phyloP scores from a whole-genome alignment of 1,140 invertebrate genomes.

The Protaetia brevitarsis region DNA sequence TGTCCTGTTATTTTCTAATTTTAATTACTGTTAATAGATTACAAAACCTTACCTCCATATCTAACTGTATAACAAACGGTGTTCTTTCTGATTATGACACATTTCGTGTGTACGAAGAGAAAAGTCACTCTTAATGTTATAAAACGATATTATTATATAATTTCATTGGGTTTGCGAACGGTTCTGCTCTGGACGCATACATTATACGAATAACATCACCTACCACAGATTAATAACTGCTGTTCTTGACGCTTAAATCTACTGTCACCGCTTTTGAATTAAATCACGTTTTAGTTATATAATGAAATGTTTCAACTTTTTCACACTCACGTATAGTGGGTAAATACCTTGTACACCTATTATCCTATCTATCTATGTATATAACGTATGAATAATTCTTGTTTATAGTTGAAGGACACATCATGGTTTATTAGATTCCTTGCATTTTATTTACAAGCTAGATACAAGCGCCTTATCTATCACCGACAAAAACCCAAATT shows the following conservation, averaged over 20 bases:
- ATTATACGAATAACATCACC: not conserved
- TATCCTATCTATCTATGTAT: too few relatives aligned
- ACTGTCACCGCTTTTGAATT: conserved; percentile 3
- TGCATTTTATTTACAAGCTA: not conserved
- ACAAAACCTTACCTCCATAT: conserved; percentile 13
- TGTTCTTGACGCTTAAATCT: not conserved
- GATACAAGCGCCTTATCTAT: too few relatives aligned
- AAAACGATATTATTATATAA: too few relatives aligned
- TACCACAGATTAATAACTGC: not conserved
- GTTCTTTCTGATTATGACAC: not conserved
- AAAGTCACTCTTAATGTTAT: not conserved
- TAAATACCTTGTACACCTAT: too few relatives aligned
- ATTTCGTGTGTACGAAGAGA: not conserved
- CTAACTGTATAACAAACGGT: not conserved
- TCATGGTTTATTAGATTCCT: not conserved
- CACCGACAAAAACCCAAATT: too few relatives aligned
- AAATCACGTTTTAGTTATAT: conserved; percentile 14
- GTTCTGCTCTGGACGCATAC: not conserved
- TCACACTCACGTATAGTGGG: not conserved
- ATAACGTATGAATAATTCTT: conserved; percentile 9
- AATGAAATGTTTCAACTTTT: not conserved
- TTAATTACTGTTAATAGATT: conserved; percentile 4
- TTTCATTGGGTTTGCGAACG: not conserved
- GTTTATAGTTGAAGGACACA: conserved; percentile 10
- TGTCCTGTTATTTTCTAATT: not conserved